Percentiles rank a stretch among this genome's conserved stretches.
phyloP scores from a whole-genome alignment of 2,797 vertebrate genomes.

The Lates japonicus region DNA sequence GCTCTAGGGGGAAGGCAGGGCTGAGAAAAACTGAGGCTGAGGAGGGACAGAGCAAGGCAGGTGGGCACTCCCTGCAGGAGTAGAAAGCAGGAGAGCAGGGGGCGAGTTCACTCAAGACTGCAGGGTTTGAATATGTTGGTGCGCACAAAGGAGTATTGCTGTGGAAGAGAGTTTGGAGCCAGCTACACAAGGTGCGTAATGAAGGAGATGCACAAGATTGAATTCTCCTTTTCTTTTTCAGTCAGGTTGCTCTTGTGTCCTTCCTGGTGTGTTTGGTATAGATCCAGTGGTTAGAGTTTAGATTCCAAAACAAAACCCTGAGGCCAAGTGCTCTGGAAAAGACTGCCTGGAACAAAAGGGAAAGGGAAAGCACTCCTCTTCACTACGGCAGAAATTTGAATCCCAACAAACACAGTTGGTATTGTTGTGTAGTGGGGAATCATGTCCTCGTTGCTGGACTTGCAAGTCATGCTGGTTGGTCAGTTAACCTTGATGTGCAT shows the following conservation, averaged over 20 bases:
- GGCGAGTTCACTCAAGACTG: not conserved
- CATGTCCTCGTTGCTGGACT: conserved; percentile 15
- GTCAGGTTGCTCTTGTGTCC: not conserved
- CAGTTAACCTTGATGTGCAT: not conserved
- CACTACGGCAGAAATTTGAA: too few species aligned
- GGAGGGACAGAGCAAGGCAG: conserved; percentile 64
- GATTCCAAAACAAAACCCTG: not conserved
- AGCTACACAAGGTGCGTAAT: conserved; percentile 30
- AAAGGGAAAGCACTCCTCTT: not conserved
- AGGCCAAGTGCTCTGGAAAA: not conserved
- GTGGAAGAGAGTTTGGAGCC: conserved; percentile 32
- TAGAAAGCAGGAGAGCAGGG: conserved; percentile 31
- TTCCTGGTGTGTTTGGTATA: conserved; percentile 6
- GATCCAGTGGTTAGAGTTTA: conserved; percentile 7
- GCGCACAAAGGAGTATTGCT: conserved; percentile 14
- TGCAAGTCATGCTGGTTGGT: not conserved
- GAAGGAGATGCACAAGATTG: conserved; percentile 7
- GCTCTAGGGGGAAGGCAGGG: conserved; percentile 59
- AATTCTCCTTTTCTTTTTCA: not conserved
- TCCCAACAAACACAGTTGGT: not conserved
- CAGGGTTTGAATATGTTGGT: conserved; percentile 4
- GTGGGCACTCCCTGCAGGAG: conserved; percentile 53
- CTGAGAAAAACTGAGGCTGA: conserved; percentile 64
- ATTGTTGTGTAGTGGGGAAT: conserved; percentile 18
- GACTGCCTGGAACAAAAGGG: not conserved